phyloP scores from a whole-genome alignment of 2,113 vertebrate genomes.

The Rynchops niger region DNA sequence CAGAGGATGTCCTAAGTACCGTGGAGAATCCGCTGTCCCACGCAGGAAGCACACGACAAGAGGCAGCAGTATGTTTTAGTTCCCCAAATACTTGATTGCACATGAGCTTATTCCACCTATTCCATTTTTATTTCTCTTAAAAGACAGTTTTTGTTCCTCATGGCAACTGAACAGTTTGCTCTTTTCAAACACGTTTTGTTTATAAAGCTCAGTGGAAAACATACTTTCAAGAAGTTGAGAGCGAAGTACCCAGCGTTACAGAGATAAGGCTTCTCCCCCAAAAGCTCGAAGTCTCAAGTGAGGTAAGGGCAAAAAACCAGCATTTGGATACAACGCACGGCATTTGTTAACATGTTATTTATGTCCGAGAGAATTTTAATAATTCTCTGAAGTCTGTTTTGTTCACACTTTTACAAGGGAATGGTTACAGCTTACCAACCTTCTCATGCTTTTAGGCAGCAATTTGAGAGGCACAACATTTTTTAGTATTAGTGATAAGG shows the following conservation, averaged over 20 bases:
- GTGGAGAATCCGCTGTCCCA: not conserved
- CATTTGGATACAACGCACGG: not conserved
- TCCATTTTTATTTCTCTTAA: not conserved
- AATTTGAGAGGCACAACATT: not conserved
- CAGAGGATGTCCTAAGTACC: not conserved
- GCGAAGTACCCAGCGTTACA: not conserved
- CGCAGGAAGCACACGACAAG: not conserved
- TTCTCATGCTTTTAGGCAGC: not conserved
- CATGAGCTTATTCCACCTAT: not conserved
- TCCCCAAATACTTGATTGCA: not conserved
- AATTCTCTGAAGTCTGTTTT: not conserved
- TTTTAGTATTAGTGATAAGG: not conserved
- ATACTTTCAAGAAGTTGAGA: not conserved
- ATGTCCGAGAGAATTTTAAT: not conserved
- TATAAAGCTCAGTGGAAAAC: not conserved
- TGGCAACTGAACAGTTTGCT: not conserved
- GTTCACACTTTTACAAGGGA: not conserved
- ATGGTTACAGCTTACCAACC: not conserved
- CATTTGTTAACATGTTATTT: not conserved
- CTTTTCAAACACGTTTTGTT: not conserved
- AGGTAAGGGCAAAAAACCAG: not conserved
- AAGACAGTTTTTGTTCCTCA: not conserved
- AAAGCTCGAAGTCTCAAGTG: not conserved
- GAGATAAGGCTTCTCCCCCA: not conserved
- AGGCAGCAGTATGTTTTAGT: not conserved